Base-by-base conservation (phyloP, 2,113 vertebrate species). In the Acanthochromis polyacanthus region DNA sequence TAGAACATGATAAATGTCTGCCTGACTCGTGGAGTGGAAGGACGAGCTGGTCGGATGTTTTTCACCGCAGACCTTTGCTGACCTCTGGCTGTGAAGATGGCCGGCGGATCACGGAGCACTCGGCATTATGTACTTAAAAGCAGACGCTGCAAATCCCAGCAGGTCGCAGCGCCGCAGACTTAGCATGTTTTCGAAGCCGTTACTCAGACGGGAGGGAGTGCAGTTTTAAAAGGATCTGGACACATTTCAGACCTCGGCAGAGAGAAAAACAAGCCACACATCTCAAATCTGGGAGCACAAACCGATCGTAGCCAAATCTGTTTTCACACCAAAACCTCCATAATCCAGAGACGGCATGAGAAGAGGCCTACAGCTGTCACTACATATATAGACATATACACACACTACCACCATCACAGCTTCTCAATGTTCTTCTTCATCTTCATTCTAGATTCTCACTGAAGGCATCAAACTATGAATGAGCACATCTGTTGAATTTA, bases 261-360 rank as follows among this genome's bases (percentile, higher is more conserved):
- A 30, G 23, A 22, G 3, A 36, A 5, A 23, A 15, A 28, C 2
- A 20, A 58, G 30, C 4, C 38, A 68, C 59, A 71, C 36, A 25
- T 28, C 38, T 56, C 12, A 75, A 48, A 86, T 71, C 61, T 83
- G 73, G 45, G 65, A 14, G 68, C 68, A 71, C 22, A 83, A 83
- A 87, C 66, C 85, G 81, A 88, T 72, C 43, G 22, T 65, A 82
- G 86, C 57, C 62, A 84, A 86, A 86, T 82, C 75, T 88, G 73
- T 83, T 81, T 83, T 88, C 89, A 87, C 86, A 78, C 84, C 81
- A 74, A 25, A 58, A 60, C 63, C 66, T 12, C 16, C 77, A 30
- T 81, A 78, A 81, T 77, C 75, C 20, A 62, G 40, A 12, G 40
- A 15, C 11, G 23, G 43, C 30, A 30, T 14, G 7, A 38, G 32